Percentiles rank a stretch among this genome's conserved stretches.
These are phyloP conservation scores for Onychomys leucogaster DNA, from an alignment of 2,797 vertebrate species.

Conservation along the genomic window DNA sequence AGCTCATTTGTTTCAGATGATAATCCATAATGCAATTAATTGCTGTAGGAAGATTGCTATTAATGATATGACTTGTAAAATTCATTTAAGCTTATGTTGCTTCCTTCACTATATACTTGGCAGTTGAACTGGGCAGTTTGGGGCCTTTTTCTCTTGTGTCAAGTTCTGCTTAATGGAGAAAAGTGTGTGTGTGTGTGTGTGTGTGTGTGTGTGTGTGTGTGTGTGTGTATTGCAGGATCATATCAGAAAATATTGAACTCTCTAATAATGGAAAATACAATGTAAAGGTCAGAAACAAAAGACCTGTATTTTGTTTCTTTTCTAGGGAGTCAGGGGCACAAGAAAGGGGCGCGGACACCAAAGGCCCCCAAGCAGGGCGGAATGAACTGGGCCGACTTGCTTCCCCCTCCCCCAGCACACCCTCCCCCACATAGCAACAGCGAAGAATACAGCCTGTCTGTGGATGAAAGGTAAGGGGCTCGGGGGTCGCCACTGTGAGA, in stretches of 20 bases:
- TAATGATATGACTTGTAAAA: constrained; percentile 87
- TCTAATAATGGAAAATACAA: neutral
- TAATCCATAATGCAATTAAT: constrained; percentile 94
- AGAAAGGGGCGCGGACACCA: constrained; percentile 94
- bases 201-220: neutral
- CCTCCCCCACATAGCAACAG: constrained; percentile 93
- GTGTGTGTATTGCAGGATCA: neutral
- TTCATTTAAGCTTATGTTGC: constrained; percentile 82
- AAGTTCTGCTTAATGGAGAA: constrained; percentile 69
- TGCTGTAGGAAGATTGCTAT: constrained; percentile 88
- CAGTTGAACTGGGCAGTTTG: constrained; percentile 77
- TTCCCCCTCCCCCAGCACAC: constrained; percentile 96
- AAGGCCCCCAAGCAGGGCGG: constrained; percentile 96
- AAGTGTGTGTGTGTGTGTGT: neutral
- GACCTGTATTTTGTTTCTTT: constrained; percentile 68
- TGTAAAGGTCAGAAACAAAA: constrained; percentile 36
- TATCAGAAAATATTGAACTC: constrained; percentile 50
- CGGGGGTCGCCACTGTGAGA: neutral
- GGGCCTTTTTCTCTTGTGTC: constrained; percentile 11
- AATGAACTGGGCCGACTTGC: constrained; percentile 98
- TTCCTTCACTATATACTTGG: constrained; percentile 89
- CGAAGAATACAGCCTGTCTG: constrained; percentile 94
- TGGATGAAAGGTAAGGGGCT: constrained; percentile 96
- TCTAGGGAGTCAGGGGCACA: constrained; percentile 98
- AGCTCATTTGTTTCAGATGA: constrained; percentile 95